These are phyloP conservation scores for Apeira syringaria DNA, from an alignment of 2,888 invertebrate species.

Conservation along the genomic window DNA sequence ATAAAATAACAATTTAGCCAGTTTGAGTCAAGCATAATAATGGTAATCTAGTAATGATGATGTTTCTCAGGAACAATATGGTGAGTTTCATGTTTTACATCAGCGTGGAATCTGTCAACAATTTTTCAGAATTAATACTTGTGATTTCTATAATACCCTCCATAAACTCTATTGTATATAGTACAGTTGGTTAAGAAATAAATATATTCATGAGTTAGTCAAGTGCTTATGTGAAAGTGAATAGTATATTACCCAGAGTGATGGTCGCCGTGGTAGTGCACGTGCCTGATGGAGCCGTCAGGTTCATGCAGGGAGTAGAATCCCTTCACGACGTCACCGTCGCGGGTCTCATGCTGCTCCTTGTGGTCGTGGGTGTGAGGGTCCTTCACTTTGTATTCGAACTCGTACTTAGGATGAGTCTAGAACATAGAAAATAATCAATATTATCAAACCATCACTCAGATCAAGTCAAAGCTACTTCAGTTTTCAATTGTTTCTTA, in stretches of 20 bases:
- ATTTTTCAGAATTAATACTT: neutral
- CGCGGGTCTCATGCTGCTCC: slow-evolving; percentile 64
- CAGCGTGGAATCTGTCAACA: slow-evolving; percentile 38
- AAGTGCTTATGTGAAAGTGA: too few species aligned
- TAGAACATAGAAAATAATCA: slow-evolving; percentile 12
- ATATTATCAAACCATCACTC: too few species aligned
- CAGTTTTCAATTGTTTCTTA: neutral
- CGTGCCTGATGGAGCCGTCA: slow-evolving; percentile 64
- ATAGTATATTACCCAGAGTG: slow-evolving; percentile 64
- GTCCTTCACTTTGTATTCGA: slow-evolving; percentile 70
- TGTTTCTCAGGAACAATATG: slow-evolving; percentile 37
- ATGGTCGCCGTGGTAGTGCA: slow-evolving; percentile 66
- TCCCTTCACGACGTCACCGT: slow-evolving; percentile 70
- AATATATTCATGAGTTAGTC: too few species aligned
- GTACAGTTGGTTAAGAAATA: too few species aligned
- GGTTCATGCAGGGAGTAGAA: slow-evolving; percentile 62
- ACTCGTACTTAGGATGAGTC: slow-evolving; percentile 68
- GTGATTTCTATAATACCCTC: too few species aligned
- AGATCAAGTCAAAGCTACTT: too few species aligned
- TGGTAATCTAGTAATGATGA: slow-evolving; percentile 24
- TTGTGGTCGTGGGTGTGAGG: slow-evolving; percentile 72
- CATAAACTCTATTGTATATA: too few species aligned
- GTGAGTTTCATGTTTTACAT: slow-evolving; percentile 30
- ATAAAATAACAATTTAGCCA: too few species aligned
- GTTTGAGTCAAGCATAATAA: too few species aligned